These are phyloP conservation scores for Aphelenchoides bicaudatus DNA, from an alignment of 2,888 invertebrate species.

Conservation along the genomic window DNA sequence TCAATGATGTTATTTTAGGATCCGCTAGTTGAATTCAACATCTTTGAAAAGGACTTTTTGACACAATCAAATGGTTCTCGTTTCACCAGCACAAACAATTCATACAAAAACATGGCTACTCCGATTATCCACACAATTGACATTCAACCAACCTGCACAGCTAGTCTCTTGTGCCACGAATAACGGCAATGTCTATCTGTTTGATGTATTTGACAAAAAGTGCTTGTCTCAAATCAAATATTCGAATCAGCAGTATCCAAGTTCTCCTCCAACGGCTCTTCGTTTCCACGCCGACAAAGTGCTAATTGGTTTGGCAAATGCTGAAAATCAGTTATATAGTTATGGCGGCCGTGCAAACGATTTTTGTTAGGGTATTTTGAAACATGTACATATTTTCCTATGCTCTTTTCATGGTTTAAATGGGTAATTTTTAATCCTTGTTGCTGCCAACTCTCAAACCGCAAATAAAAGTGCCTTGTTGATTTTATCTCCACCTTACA, in stretches of 20 bases:
- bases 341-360: too few relatives aligned
- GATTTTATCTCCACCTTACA: too few relatives aligned
- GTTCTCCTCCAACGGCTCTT: constrained; percentile 18
- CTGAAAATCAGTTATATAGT: constrained; percentile 20
- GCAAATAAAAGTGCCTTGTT: too few relatives aligned
- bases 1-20: constrained; percentile 33
- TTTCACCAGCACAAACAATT: constrained; percentile 6
- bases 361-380: too few relatives aligned
- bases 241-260: not conserved
- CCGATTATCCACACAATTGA: constrained; percentile 26
- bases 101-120: too few relatives aligned
- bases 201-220: constrained; percentile 31
- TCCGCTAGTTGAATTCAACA: constrained; percentile 40
- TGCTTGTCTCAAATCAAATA: constrained; percentile 29
- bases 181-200: constrained; percentile 28
- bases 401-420: too few relatives aligned
- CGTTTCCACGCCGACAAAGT: constrained; percentile 30
- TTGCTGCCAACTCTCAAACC: too few relatives aligned
- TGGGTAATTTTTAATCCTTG: too few relatives aligned
- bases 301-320: constrained; percentile 27
- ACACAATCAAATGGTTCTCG: not conserved
- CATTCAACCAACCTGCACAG: constrained; percentile 29
- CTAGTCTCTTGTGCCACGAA: constrained; percentile 35
- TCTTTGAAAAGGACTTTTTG: constrained; percentile 13
- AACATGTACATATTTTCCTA: too few relatives aligned